Evolutionary conservation across 2,797 vertebrate species (phyloP), one percentile per base, ranked within the genome.

Genomic region (Meda fulgida): DNA sequence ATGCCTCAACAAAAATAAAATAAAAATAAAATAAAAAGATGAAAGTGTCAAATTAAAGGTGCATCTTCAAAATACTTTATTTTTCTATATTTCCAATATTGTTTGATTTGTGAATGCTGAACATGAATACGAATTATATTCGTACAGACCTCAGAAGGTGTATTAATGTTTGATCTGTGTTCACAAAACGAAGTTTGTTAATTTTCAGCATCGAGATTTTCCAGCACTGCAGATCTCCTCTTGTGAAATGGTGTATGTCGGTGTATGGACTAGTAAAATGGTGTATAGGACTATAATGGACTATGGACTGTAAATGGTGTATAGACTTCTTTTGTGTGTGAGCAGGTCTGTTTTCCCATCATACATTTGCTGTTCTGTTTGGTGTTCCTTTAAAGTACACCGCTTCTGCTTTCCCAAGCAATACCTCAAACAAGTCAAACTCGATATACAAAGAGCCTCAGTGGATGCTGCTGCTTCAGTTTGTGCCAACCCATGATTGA

Each of bases 401-500:
- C n/a, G 10, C n/a, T 77, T 83, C 71, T n/a, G 53, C 79, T 36
- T 79, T 46, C 34, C 1, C 48, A 81, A 81, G 58, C 84, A 73
- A 69, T 84, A 73, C 86, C 84, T 72, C 55, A 87, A 81, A 84
- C 66, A 75, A 51, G 34, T 78, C 73, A 76, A 75, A 81, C 78
- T 79, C 79, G 34, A 84, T 84, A 80, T 60, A 65, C 38, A 80
- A 80, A 77, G 72, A 80, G 48, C 66, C 80, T 16, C 75, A 60
- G 65, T 76, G 63, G 58, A 83, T 46, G 51, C 71, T 38, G 63
- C 77, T 84, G 86, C 78, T 86, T 88, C 84, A 85, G 80, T 89
- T 70, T 85, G 83, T 75, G 85, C 87, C 86, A 88, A 85, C 80
- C 78, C 69, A 80, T 79, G 85, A 90, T 86, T 87, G 88, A 88